Evolutionary conservation across 1,140 invertebrate genomes (phyloP).

Genomic region (Anagrus nilaparvatae): DNA sequence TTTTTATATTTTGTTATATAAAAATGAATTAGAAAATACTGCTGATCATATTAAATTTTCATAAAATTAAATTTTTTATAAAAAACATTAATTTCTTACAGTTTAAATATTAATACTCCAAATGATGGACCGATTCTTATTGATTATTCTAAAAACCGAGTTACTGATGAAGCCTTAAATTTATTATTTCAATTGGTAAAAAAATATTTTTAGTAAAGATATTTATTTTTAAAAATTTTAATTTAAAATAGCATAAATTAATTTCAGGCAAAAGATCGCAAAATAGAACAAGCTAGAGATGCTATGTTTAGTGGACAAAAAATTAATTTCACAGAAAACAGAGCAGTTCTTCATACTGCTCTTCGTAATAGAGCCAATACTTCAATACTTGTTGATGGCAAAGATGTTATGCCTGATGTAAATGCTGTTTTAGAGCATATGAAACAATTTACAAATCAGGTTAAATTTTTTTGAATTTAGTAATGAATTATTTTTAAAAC

Average conservation of each 20-base stretch:
- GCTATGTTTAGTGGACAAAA: slow-evolving; percentile 92
- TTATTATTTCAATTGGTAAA: slow-evolving; percentile 70
- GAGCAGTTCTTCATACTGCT: slow-evolving; percentile 91
- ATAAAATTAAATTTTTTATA: no score
- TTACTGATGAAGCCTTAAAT: slow-evolving; percentile 66
- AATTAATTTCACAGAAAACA: slow-evolving; percentile 96
- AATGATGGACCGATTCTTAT: slow-evolving; percentile 79
- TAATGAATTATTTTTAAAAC: slow-evolving; percentile 12
- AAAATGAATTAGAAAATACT: no score
- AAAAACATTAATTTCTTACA: slow-evolving; percentile 42
- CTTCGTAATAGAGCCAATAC: slow-evolving; percentile 76
- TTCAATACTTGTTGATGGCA: slow-evolving; percentile 74
- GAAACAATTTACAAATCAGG: slow-evolving; percentile 80
- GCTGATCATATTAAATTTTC: no score
- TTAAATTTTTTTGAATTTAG: slow-evolving; percentile 27
- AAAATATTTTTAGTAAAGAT: slow-evolving; percentile 10
- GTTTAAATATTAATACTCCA: slow-evolving; percentile 62
- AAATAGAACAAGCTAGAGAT: slow-evolving; percentile 76
- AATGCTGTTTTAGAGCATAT: slow-evolving; percentile 89
- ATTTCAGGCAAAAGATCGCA: slow-evolving; percentile 63
- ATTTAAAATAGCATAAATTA: slow-evolving; percentile 3
- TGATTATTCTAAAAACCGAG: slow-evolving; percentile 95
- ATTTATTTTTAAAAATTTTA: slow-evolving; percentile 12
- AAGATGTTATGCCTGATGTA: slow-evolving; percentile 91
- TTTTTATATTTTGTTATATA: slow-evolving; percentile 1